Evolutionary conservation across 1,140 invertebrate species (phyloP), one percentile per base, ranked within the genome.

Genomic region (Psilanteris sp.): DNA sequence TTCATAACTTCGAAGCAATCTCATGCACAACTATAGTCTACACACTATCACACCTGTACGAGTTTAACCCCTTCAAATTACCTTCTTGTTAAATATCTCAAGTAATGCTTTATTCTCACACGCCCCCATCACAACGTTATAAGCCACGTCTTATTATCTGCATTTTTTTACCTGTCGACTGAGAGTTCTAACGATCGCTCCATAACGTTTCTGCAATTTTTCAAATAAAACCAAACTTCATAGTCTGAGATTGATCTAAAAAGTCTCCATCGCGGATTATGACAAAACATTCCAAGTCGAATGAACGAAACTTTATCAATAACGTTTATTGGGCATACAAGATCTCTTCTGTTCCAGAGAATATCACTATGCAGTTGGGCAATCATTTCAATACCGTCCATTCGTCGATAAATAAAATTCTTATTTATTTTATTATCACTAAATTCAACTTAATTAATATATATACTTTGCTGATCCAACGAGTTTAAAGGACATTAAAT

Each of bases 61-160:
- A 48, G 20, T 48, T 67, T 39, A 66, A 55, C 48, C 77, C 62
- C 52, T 37, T 79, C 79, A 85, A 84, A 84, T 85, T 85, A 84
- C 78, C 79, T 83, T 81, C 68, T 81, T 74, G 83, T 84, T 84
- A 85, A 83, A 83, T 85, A 84, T 84, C 82, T 79, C 74, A 67
- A 78, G 79, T 71, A 79, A 79, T 83, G 79, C 57, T 79, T 84
- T 86, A 85, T 80, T 74, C 82, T 82, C 80, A 71, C 81, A 82
- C 84, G 81, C 81, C 83, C 80, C 75, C 82, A 61, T 67, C 67
- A 57, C 44, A 70, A 43, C 68, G 79, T 81, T 80, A 83, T 66
- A 66, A 78, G 79, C 34, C 66, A 57, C 59, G 77, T 59, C 80
- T 83, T 84, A 85, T 85, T 83, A 85, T 83, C 79, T 79, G 54